Evolutionary conservation across 1,140 invertebrate genomes (phyloP).

Genomic region (Hydropsyche tenuis): DNA sequence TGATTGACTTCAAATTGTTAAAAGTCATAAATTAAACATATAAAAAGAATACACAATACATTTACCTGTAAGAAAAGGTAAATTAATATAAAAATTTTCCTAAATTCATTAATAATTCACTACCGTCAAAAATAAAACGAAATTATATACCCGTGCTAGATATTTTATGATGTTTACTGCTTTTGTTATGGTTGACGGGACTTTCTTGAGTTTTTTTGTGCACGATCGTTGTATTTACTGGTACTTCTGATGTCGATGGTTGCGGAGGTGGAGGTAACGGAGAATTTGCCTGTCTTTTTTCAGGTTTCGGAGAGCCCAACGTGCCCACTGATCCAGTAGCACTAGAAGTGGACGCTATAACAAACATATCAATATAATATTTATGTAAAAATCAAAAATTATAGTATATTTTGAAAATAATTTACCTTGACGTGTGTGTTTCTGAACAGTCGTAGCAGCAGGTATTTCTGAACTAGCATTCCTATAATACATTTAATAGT

Average conservation of each 20-base stretch:
- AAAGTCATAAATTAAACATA: background rate
- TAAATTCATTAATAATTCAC: too few relatives aligned
- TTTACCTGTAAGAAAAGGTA: too few relatives aligned
- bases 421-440: conserved; percentile 71
- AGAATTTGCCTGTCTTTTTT: conserved; percentile 86
- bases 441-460: conserved; percentile 56
- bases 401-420: background rate
- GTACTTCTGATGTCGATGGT: conserved; percentile 53
- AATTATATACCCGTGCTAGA: conserved; percentile 55
- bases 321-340: conserved; percentile 75
- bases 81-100: too few relatives aligned
- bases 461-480: conserved; percentile 57
- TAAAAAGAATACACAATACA: too few relatives aligned
- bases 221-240: conserved; percentile 42
- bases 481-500: conserved; percentile 51
- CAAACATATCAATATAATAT: background rate
- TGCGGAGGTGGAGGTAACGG: conserved; percentile 78
- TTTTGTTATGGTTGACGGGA: conserved; percentile 43
- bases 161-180: conserved; percentile 55
- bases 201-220: conserved; percentile 49
- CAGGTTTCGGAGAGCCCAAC: conserved; percentile 80
- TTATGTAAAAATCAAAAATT: background rate
- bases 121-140: conserved; percentile 21
- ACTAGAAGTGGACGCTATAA: conserved; percentile 76
- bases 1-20: too few relatives aligned